Base-by-base conservation (phyloP, 64 coral and sea anemone genomes). In the Trachythela sp. region DNA sequence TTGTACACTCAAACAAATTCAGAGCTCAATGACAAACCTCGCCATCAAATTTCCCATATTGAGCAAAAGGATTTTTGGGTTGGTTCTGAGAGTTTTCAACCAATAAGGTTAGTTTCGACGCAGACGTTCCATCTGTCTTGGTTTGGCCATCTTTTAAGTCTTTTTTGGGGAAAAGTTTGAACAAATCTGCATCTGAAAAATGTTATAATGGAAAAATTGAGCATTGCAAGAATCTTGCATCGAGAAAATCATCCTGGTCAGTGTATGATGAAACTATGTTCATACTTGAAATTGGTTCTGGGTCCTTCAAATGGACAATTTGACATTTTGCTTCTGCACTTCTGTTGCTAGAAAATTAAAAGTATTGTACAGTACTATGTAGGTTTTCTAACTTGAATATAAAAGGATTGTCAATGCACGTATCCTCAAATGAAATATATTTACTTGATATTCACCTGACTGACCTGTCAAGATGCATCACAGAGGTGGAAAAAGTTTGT, bases 41-140 rank as follows among this genome's bases (percentile, higher is more conserved):
- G 85, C 96, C 93, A 87, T 99, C 91, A 95, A 99, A 99, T 88
- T 92, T 99, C 13, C 93, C 91, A 83, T 95, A 99, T 20, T 95
- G 89, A 24, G 92, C 80, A 54, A 94, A 99, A 27, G 96, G 96
- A 70, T 99, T 99, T 68, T 93, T 89, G 1, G 96, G 96, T 75
- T 95, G 88, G 2, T 91, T 84, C 34, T 42, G 48, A 13, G 93
- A 94, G 83, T 99, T 91, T 26, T 93, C 85, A 31, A 99, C 85
- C 48, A 93, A 88, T 34, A 92, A 90, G 36, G 89, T 88, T 9
- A 99, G 89, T 56, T 94, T 91, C 42, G 96, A 99, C 24, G 88
- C 88, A 34, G 88, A 15, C 29, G 51, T 51, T 83, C 72, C 85
- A 86, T 48, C 35, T 91, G 42, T 45, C 86, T 48, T 89, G 31